phyloP scores from a whole-genome alignment of 2,888 invertebrate genomes.

The Ctena decussata region DNA sequence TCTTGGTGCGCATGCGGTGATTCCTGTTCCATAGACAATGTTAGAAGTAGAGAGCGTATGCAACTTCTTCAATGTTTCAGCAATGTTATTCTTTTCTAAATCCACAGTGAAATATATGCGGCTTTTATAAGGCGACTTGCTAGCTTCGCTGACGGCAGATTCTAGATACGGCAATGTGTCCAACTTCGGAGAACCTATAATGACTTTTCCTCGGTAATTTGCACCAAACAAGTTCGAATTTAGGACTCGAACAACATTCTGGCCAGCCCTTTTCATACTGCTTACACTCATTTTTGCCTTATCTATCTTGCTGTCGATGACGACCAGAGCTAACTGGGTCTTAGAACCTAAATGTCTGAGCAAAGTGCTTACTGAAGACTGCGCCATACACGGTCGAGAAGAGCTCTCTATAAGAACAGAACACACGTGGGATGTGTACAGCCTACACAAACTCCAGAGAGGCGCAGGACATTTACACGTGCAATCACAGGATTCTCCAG shows the following conservation, averaged over 20 bases:
- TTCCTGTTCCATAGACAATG: slow-evolving; percentile 27
- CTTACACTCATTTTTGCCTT: background rate
- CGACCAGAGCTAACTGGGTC: background rate
- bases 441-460: background rate
- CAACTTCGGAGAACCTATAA: slow-evolving; percentile 20
- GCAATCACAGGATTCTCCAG: slow-evolving; percentile 30
- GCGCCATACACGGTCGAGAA: slow-evolving; percentile 1
- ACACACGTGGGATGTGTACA: background rate
- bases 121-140: background rate
- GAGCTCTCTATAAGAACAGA: background rate
- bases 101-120: slow-evolving; percentile 24
- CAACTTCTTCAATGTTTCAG: background rate
- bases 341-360: background rate
- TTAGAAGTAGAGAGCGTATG: slow-evolving; percentile 18
- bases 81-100: slow-evolving; percentile 25
- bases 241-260: background rate
- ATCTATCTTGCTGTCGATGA: slow-evolving; percentile 33
- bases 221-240: background rate
- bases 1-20: slow-evolving; percentile 12
- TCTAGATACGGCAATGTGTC: slow-evolving; percentile 17
- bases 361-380: background rate
- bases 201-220: slow-evolving; percentile 17
- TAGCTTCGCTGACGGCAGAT: background rate
- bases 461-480: slow-evolving; percentile 28
- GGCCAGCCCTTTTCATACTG: slow-evolving; percentile 11